Percentiles rank a stretch among this genome's conserved stretches.
Conservation (phyloP, 2,888 invertebrate species). For the Proisotoma minuta region DNA sequence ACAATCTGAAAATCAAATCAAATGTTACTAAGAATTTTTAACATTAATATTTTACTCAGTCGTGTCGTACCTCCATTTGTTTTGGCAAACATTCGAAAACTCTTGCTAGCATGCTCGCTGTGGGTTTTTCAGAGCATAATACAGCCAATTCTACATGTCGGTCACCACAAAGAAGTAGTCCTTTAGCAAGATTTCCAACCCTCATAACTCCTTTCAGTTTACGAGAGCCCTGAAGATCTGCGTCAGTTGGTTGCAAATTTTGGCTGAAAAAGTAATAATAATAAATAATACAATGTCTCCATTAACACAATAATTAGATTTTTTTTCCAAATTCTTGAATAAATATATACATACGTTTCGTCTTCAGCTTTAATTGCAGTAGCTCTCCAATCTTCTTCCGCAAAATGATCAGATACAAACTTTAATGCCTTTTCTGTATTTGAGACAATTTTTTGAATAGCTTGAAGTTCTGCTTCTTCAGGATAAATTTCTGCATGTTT, state of each 20-base stretch:
- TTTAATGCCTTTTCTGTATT: conserved; percentile 92
- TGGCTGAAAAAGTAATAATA: too few relatives aligned
- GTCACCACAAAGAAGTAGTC: conserved; percentile 84
- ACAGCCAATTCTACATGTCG: conserved; percentile 86
- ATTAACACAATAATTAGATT: too few relatives aligned
- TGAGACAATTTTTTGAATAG: conserved; percentile 85
- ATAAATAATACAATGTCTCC: background rate
- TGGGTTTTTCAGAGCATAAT: conserved; percentile 90
- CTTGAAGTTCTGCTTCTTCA: conserved; percentile 77
- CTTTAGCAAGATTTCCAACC: conserved; percentile 85
- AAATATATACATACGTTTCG: conserved; percentile 16
- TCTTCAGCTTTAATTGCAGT: conserved; percentile 31
- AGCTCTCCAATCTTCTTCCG: conserved; percentile 56
- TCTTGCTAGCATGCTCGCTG: conserved; percentile 73
- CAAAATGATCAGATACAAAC: conserved; percentile 83
- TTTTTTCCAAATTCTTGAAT: background rate
- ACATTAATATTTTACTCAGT: conserved; percentile 1
- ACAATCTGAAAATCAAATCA: conserved; percentile 53
- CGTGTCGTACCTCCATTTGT: conserved; percentile 61
- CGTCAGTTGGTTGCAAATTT: conserved; percentile 49
- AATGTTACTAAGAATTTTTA: conserved; percentile 1
- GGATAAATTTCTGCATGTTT: conserved; percentile 93
- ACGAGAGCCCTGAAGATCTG: conserved; percentile 60
- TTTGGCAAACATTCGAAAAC: conserved; percentile 78
- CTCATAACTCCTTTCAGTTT: conserved; percentile 94